phyloP scores from a whole-genome alignment of 2,888 invertebrate species.

The Archips crataeganus region DNA sequence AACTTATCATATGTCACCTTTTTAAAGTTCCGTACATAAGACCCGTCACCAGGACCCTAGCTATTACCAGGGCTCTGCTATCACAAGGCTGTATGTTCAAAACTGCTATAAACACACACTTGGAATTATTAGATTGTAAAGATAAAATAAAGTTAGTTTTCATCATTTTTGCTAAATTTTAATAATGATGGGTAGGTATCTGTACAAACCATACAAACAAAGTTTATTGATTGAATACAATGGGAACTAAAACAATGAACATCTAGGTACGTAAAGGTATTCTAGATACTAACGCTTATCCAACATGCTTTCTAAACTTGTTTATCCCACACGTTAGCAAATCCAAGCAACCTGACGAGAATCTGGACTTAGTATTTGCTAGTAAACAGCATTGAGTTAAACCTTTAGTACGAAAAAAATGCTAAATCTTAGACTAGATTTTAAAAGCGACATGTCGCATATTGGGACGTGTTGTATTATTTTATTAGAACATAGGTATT shows the following conservation, averaged over 20 bases:
- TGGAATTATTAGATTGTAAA: too few relatives aligned
- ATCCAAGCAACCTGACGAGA: constrained; percentile 4
- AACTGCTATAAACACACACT: too few relatives aligned
- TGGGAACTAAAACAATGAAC: constrained; percentile 4
- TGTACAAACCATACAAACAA: neutral
- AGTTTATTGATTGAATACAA: neutral
- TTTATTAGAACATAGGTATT: neutral
- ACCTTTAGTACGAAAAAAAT: neutral
- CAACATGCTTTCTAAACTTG: constrained; percentile 19
- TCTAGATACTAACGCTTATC: neutral
- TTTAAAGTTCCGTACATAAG: too few relatives aligned
- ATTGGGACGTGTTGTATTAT: neutral
- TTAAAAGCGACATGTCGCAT: too few relatives aligned
- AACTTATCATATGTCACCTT: too few relatives aligned
- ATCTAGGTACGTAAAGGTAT: neutral
- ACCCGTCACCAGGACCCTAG: too few relatives aligned
- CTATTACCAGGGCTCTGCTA: too few relatives aligned
- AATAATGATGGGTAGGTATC: neutral
- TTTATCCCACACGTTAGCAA: constrained; percentile 10
- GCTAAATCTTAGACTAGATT: too few relatives aligned
- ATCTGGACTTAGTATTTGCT: neutral
- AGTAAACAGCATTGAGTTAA: neutral
- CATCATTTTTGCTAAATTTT: too few relatives aligned
- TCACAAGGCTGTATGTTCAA: too few relatives aligned
- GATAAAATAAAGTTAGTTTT: too few relatives aligned